Evolutionary conservation across 2,888 invertebrate genomes (phyloP).

Genomic region (Drosophila niveifrons): DNA sequence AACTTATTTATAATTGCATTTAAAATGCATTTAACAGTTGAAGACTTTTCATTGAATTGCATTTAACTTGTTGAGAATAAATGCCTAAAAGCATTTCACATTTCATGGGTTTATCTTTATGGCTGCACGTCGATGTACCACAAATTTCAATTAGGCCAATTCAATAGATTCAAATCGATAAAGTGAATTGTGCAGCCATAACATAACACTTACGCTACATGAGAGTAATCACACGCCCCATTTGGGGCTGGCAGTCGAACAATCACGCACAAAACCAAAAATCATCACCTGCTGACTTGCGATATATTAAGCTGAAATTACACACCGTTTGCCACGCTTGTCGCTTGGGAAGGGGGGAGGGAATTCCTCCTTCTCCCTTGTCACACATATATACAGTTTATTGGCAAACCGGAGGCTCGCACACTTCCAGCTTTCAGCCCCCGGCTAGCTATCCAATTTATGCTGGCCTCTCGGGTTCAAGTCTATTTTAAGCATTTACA

Average conservation of each 20-base stretch:
- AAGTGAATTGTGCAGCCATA: conserved; percentile 8
- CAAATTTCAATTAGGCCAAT: conserved; percentile 42
- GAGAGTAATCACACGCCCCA: conserved; percentile 12
- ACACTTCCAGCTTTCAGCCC: background rate
- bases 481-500: conserved; percentile 73
- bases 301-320: conserved; percentile 55
- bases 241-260: conserved; percentile 12
- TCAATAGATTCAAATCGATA: background rate
- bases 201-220: conserved; percentile 2
- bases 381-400: conserved; percentile 16
- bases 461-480: conserved; percentile 27
- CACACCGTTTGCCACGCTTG: conserved; percentile 39
- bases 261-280: conserved; percentile 40
- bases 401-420: conserved; percentile 24
- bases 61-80: background rate
- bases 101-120: background rate
- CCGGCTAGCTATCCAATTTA: conserved; percentile 24
- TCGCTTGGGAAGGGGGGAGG: background rate
- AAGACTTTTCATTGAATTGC: background rate
- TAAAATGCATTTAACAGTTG: background rate
- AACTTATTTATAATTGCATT: background rate
- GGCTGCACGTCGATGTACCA: background rate
- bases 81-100: background rate
- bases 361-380: background rate
- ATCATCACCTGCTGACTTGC: conserved; percentile 72